Evolutionary conservation across 2,113 vertebrate species (phyloP).

Genomic region (Meles meles): DNA sequence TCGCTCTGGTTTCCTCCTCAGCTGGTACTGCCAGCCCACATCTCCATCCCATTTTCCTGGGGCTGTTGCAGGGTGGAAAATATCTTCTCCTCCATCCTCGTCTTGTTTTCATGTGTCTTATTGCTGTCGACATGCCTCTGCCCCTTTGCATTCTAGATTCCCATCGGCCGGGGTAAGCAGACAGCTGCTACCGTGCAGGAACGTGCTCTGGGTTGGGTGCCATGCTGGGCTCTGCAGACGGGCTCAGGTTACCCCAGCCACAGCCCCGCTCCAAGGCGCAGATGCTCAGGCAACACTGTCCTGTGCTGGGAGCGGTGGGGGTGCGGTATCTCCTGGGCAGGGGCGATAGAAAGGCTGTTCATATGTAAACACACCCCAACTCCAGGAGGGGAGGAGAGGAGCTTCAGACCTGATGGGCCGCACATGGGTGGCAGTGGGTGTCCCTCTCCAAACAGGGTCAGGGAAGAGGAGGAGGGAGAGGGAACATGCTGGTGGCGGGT

Average conservation of each 20-base stretch:
- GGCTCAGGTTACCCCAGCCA: not conserved
- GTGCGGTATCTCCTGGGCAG: not conserved
- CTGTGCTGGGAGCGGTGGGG: not conserved
- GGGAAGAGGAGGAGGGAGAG: not conserved
- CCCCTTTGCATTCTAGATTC: not conserved
- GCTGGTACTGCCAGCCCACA: accelerated
- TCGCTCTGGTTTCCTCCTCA: not conserved
- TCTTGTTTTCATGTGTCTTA: not conserved
- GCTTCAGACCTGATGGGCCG: not conserved
- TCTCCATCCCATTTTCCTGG: not conserved
- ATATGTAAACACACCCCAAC: not conserved
- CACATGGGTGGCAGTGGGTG: not conserved
- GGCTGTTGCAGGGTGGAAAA: not conserved
- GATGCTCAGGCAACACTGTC: accelerated
- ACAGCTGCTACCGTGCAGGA: accelerated
- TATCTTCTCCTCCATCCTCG: not conserved
- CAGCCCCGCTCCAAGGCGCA: not conserved
- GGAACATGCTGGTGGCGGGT: not conserved
- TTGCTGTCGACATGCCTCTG: not conserved
- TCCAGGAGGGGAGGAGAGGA: not conserved
- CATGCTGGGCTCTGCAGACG: not conserved
- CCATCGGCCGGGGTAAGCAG: not conserved
- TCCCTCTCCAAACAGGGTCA: not conserved
- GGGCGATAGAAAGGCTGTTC: not conserved
- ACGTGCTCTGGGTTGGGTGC: not conserved